These are phyloP conservation scores for Phengaris alcon DNA, from an alignment of 2,888 invertebrate species.

Conservation along the genomic window DNA sequence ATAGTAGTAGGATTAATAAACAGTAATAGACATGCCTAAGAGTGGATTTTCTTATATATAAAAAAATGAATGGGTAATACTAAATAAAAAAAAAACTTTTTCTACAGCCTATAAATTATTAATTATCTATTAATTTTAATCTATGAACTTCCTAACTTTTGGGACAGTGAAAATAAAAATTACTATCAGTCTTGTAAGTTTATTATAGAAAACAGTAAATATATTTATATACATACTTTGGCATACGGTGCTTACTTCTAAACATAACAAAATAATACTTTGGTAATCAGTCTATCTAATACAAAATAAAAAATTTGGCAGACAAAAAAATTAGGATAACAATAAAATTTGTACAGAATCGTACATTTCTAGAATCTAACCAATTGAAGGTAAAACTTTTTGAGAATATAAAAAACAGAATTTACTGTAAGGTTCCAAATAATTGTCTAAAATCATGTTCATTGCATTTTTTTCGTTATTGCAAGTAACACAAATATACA, in stretches of 20 bases:
- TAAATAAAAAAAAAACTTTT: too few species aligned
- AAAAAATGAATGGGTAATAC: too few species aligned
- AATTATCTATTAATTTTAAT: too few species aligned
- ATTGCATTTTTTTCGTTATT: too few species aligned
- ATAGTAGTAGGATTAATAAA: too few species aligned
- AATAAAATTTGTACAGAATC: not conserved
- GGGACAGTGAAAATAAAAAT: constrained; percentile 25
- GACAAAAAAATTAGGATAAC: not conserved
- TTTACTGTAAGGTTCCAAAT: not conserved
- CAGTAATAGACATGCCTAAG: too few species aligned
- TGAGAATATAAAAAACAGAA: not conserved
- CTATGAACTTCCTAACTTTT: not conserved
- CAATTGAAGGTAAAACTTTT: not conserved
- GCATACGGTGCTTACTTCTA: constrained; percentile 34
- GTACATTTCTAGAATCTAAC: not conserved
- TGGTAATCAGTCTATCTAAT: constrained; percentile 58
- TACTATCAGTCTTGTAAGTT: constrained; percentile 39
- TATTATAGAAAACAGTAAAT: constrained; percentile 39
- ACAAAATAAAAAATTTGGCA: constrained; percentile 2
- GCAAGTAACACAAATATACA: not conserved
- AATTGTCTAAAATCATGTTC: too few species aligned
- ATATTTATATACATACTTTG: constrained; percentile 35
- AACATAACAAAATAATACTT: constrained; percentile 52
- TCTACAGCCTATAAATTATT: too few species aligned
- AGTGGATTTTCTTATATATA: too few species aligned